Base-by-base conservation (phyloP, 2,888 invertebrate genomes). In the Erebia aethiops region DNA sequence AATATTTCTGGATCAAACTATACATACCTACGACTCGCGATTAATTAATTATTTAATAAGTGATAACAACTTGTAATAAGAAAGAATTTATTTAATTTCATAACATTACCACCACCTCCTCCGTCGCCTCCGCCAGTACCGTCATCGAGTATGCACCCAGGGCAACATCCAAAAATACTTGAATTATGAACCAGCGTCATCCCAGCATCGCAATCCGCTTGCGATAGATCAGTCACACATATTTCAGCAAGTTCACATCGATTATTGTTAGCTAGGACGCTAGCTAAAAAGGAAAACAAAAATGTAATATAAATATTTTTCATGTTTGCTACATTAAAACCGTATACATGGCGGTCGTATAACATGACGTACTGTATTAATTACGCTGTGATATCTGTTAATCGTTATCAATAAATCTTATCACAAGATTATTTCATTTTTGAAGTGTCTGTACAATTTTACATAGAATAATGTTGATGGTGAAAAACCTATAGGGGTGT, bases 131-230 rank as follows among this genome's bases (percentile, higher is more conserved):
- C 78, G 4, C 61, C 61, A 62, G 80, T 73, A 62, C 62, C 62
- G 62, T 62, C 49, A 13, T 62, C 61, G 7, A 77, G 70, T 51
- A 51, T 65, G 78, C 94, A 94, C 43, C 87, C 86, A 14, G 94
- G 94, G 78, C 94, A 94, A 76, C 94, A 94, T 16, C 85, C 87
- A 70, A 79, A 84, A 77, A 93, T 81, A 52, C 77, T 79, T 10
- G 77, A 73, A 69, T 87, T 84, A 26, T 85, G 86, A 54, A 80
- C 79, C 69, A 90, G 76, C 16, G 82, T 81, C 63, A 85, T 74
- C 16, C 81, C 82, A 1, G 76, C 73, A 43, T 63, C 74, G 71
- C 93, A 93, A 54, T 88, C 85, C 0, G 74, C 78, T 21, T 78
- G 79, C 2, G 80, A 79, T 56, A 87, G 75, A 77, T 93, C 93